These are phyloP conservation scores for Sclerurus mexicanus DNA, from an alignment of 2,113 vertebrate genomes.

Conservation along the genomic window DNA sequence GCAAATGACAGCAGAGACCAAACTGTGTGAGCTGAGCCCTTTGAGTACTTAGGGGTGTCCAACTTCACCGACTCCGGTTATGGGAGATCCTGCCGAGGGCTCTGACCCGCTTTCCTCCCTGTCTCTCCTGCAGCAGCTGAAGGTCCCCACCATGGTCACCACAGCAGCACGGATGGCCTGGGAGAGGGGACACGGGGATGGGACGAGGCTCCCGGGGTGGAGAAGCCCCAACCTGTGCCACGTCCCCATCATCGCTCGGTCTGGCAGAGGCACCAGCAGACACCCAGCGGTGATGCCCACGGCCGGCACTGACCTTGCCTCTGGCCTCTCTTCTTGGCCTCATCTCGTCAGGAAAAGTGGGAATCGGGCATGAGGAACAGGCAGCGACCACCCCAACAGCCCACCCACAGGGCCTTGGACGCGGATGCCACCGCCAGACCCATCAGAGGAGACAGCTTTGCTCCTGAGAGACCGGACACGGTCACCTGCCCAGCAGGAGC, in stretches of 20 bases:
- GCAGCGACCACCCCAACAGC: not conserved
- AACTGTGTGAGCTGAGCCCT: not conserved
- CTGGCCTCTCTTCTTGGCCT: not conserved
- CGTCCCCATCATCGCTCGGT: rapidly evolving
- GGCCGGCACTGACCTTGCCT: not conserved
- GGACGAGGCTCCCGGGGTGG: rapidly evolving
- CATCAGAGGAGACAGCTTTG: rapidly evolving
- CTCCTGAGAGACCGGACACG: rapidly evolving
- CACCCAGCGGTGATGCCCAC: rapidly evolving
- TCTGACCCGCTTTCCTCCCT: not conserved
- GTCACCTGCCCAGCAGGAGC: not conserved
- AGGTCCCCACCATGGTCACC: not conserved
- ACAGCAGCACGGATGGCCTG: not conserved
- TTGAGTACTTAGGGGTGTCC: rapidly evolving
- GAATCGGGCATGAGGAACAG: rapidly evolving
- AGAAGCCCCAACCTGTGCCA: not conserved
- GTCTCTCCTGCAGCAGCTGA: not conserved
- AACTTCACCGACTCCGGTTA: not conserved
- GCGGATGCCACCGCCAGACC: rapidly evolving
- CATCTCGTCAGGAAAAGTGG: rapidly evolving
- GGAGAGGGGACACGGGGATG: rapidly evolving
- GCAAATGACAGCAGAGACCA: not conserved
- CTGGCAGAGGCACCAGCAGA: not conserved
- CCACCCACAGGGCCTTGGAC: not conserved
- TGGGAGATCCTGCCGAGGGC: not conserved